Conservation (phyloP, 1,140 invertebrate genomes). For the Eupeodes corollae region DNA sequence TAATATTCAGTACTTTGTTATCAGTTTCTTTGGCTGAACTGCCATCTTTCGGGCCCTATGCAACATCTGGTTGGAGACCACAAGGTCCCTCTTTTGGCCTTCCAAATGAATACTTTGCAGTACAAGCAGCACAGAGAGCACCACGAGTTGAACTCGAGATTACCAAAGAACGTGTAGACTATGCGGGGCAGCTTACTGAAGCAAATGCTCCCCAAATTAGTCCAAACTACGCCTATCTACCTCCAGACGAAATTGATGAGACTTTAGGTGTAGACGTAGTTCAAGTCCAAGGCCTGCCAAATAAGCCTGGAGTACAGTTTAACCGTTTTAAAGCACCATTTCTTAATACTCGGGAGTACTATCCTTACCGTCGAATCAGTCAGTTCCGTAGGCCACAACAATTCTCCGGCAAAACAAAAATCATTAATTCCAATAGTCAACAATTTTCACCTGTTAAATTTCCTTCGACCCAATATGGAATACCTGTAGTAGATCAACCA, state of each 20-base stretch:
- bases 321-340: too few relatives aligned
- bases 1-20: too few relatives aligned
- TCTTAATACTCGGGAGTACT: too few relatives aligned
- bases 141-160: conserved; percentile 15
- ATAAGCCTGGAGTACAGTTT: not conserved
- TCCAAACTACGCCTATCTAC: conserved; percentile 1
- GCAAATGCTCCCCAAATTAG: not conserved
- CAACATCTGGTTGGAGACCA: too few relatives aligned
- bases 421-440: not conserved
- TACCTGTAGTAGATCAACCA: not conserved
- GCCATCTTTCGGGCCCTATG: too few relatives aligned
- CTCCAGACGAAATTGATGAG: conserved; percentile 4
- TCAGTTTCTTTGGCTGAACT: too few relatives aligned
- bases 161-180: conserved; percentile 18
- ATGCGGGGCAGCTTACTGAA: conserved; percentile 9
- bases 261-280: conserved; percentile 6
- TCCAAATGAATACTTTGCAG: too few relatives aligned
- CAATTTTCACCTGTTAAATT: not conserved
- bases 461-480: conserved; percentile 4
- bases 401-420: conserved; percentile 3
- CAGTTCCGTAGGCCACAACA: too few relatives aligned
- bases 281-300: not conserved
- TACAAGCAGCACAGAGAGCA: not conserved
- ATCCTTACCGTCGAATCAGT: too few relatives aligned
- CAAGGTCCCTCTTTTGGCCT: too few relatives aligned